Evolutionary conservation across 2,888 invertebrate genomes (phyloP).

Genomic region (Caenorhabditis zanzibari): DNA sequence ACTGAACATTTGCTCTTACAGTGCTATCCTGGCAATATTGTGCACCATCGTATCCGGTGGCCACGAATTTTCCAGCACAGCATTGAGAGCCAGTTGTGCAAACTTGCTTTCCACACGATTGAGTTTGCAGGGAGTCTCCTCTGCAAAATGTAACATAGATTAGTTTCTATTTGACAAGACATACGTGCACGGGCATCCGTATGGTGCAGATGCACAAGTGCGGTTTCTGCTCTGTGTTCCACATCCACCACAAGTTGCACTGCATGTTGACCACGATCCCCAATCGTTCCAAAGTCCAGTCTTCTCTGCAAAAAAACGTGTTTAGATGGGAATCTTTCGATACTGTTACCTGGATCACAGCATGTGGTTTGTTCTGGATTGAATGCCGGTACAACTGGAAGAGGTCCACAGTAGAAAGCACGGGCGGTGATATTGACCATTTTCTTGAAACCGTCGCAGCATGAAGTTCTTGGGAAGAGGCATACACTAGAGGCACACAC

Average conservation of each 20-base stretch:
- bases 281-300: conserved; percentile 71
- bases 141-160: conserved; percentile 38
- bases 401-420: conserved; percentile 67
- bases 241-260: conserved; percentile 69
- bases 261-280: conserved; percentile 65
- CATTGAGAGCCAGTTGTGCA: conserved; percentile 48
- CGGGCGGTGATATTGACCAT: conserved; percentile 31
- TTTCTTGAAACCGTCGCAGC: conserved; percentile 67
- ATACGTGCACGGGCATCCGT: conserved; percentile 73
- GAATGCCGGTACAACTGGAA: conserved; percentile 40
- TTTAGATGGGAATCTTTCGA: no score
- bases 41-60: conserved; percentile 67
- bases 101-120: conserved; percentile 51
- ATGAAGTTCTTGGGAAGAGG: conserved; percentile 69
- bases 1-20: conserved; percentile 15
- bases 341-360: conserved; percentile 70
- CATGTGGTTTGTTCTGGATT: conserved; percentile 68
- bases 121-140: conserved; percentile 47
- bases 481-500: conserved; percentile 63
- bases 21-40: conserved; percentile 66
- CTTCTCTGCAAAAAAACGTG: conserved; percentile 55
- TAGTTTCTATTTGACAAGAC: conserved; percentile 17
- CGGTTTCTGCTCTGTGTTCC: conserved; percentile 64
- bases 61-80: conserved; percentile 63
- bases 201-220: conserved; percentile 68